Percentiles rank a stretch among this genome's conserved stretches.
phyloP scores from a whole-genome alignment of 2,113 vertebrate species.

The Pipra filicauda region DNA sequence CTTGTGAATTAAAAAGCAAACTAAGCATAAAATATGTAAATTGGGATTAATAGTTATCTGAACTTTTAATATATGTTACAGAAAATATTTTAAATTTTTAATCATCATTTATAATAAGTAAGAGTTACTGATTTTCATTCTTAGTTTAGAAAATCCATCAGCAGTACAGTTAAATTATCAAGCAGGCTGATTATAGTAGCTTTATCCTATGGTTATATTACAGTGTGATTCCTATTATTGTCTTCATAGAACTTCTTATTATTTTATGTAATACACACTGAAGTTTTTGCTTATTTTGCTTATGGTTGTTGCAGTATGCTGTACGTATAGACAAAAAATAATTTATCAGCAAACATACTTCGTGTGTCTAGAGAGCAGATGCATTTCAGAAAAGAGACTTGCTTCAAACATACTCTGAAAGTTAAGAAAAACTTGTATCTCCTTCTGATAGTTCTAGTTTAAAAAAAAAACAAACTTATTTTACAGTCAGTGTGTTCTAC shows the following conservation, averaged over 20 bases:
- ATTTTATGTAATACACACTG: neutral
- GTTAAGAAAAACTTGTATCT: neutral
- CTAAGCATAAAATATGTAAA: neutral
- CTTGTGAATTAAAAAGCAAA: neutral
- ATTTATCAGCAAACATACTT: neutral
- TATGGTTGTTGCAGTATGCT: neutral
- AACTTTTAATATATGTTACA: neutral
- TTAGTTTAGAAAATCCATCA: neutral
- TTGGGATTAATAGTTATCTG: neutral
- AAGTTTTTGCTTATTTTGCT: neutral
- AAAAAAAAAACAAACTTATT: neutral
- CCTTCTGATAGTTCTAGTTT: neutral
- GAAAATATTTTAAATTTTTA: neutral
- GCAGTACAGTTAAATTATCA: neutral
- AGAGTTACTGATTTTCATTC: neutral
- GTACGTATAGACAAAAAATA: neutral
- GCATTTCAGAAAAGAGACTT: neutral
- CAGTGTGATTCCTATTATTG: neutral
- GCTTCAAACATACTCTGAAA: neutral
- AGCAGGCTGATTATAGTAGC: neutral
- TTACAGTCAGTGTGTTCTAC: neutral
- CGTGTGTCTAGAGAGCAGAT: neutral
- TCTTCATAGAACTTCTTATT: neutral
- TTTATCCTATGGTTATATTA: neutral
- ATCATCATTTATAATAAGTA: neutral